Conservation (phyloP, 1,140 invertebrate genomes). For the Pinna nobilis region DNA sequence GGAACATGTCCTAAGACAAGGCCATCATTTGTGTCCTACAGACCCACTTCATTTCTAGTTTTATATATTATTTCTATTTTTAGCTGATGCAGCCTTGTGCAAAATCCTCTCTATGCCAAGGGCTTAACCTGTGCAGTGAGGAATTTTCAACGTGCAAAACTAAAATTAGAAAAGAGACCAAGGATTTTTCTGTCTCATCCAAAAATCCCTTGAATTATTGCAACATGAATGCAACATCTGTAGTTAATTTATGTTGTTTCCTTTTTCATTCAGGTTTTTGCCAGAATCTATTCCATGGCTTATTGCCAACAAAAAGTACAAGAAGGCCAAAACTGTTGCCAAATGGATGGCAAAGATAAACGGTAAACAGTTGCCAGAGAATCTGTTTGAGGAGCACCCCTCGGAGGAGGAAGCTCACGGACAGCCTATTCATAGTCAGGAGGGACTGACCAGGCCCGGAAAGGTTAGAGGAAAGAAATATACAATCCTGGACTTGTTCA, state of each 20-base stretch:
- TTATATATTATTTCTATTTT: too few relatives aligned
- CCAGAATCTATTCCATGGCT: constrained; percentile 70
- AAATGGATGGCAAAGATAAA: constrained; percentile 59
- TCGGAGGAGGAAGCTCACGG: neutral
- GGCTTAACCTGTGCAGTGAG: too few relatives aligned
- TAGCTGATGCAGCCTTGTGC: too few relatives aligned
- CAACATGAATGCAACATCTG: neutral
- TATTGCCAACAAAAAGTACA: constrained; percentile 52
- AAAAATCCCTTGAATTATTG: neutral
- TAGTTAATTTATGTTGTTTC: neutral
- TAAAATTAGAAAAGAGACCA: too few relatives aligned
- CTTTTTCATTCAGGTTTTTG: constrained; percentile 57
- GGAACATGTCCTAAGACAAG: too few relatives aligned
- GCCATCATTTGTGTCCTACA: too few relatives aligned
- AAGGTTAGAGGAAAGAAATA: constrained; percentile 5
- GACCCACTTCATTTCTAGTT: too few relatives aligned
- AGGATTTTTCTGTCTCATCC: too few relatives aligned
- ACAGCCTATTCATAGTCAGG: constrained; percentile 5
- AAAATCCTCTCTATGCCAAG: too few relatives aligned
- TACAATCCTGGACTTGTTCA: constrained; percentile 54
- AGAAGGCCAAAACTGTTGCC: constrained; percentile 54
- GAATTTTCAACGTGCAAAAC: too few relatives aligned
- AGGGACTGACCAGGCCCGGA: neutral
- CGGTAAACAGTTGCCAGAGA: constrained; percentile 25
- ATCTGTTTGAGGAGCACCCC: constrained; percentile 20